phyloP scores from a whole-genome alignment of 1,140 invertebrate genomes.

The Anoplolepis gracilipes region DNA sequence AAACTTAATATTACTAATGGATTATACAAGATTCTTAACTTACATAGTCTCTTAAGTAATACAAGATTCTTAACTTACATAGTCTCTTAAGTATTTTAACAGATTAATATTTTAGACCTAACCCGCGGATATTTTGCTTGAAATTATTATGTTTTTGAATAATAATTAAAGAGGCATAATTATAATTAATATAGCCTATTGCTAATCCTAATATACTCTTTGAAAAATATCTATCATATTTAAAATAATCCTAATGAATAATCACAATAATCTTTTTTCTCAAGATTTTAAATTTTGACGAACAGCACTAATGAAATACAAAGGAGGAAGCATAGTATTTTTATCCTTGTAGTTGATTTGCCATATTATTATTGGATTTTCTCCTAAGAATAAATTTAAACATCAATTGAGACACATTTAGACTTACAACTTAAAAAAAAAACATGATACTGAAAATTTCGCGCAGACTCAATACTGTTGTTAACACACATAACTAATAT shows the following conservation, averaged over 20 bases:
- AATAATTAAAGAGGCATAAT: background rate
- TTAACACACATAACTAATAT: background rate
- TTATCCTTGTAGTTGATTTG: conserved; percentile 12
- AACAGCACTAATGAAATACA: background rate
- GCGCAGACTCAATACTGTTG: background rate
- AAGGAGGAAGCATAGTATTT: background rate
- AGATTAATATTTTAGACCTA: background rate
- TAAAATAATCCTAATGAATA: background rate
- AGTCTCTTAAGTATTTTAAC: conserved; percentile 1
- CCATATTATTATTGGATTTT: background rate
- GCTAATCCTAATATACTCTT: background rate
- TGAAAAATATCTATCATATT: too few species aligned
- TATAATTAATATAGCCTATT: background rate
- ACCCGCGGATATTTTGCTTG: background rate
- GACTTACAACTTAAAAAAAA: conserved; percentile 2
- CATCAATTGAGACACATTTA: background rate
- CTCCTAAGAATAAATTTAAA: background rate
- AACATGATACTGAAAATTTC: background rate
- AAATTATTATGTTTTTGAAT: background rate
- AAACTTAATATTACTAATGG: conserved; percentile 28
- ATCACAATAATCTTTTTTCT: background rate
- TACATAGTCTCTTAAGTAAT: conserved; percentile 7
- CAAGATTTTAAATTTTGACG: background rate
- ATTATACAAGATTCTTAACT: conserved; percentile 32
- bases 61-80: conserved; percentile 19